Percentiles rank a stretch among this genome's conserved stretches.
These are phyloP conservation scores for Perognathus longimembris DNA, from an alignment of 2,113 vertebrate genomes.

Conservation along the genomic window DNA sequence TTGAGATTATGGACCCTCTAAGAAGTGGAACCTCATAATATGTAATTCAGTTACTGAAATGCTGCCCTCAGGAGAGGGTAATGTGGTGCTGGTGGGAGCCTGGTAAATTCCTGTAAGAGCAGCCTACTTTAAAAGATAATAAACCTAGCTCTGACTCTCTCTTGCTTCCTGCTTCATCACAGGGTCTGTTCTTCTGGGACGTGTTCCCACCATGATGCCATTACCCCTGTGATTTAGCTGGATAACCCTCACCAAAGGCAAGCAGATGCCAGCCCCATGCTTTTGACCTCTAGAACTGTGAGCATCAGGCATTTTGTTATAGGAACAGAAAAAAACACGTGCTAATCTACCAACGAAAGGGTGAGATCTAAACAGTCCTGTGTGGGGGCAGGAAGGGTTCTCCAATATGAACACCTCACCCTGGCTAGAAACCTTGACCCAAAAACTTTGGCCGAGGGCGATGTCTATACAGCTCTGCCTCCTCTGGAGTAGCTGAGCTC, in stretches of 20 bases:
- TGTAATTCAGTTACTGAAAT: neutral
- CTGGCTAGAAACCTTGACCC: neutral
- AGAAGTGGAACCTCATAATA: rapidly evolving
- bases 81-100: no score
- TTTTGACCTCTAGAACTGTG: neutral
- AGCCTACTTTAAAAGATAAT: neutral
- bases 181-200: neutral
- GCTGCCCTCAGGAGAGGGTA: neutral
- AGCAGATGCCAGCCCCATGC: neutral
- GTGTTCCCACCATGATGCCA: no score
- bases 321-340: neutral
- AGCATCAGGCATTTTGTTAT: neutral
- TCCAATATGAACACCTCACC: neutral
- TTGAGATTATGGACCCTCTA: neutral
- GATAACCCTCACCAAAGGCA: neutral
- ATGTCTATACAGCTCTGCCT: no score
- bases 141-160: neutral
- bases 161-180: neutral
- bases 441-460: neutral
- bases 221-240: neutral
- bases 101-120: neutral
- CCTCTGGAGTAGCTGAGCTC: neutral
- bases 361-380: neutral
- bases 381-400: rapidly evolving
- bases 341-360: neutral